Base-by-base conservation (phyloP, 53 echinoderm and acorn worm genomes). In the Echinometra lucunter region DNA sequence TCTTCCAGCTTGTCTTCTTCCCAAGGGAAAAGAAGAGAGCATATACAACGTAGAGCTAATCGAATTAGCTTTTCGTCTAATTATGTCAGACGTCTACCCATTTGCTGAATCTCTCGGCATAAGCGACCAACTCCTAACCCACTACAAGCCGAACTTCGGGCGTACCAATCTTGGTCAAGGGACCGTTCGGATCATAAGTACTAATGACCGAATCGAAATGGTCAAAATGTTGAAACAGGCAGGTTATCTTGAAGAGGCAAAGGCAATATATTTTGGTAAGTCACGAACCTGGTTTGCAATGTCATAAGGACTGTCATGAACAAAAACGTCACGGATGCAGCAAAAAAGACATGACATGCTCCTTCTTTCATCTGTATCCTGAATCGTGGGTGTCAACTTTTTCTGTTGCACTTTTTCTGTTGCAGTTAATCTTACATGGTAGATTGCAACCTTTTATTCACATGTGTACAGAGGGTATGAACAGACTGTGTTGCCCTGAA, bases 191-290 rank as follows among this genome's bases (percentile, higher is more conserved):
- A 44, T 81, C 81, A 12, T 81, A 16, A 1, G 2, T 1, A 44
- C 81, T 40, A 37, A 35, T 74, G 18, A 81, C 15, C 81, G 81
- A 81, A 21, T 44, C 4, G 0, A 44, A 44, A 40, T 81, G 81
- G 81, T 44, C 2, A 81, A 44, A 44, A 1, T 3, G 15, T 44
- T 81, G 81, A 81, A 44, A 81, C 18, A 18, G 44, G 44, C 81
- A 42, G 81, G 81, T 17, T 81, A 81, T 81, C 12, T 44, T 6
- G 81, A 42, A 81, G 81, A 81, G 81, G 81, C 81, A 44, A 81
- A 38, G 21, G 40, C 21, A 19, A 37, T 81, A 4, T 44, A 81
- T 81, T 81, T 81, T 44, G 81, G 44, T 81, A 81, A 81, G 81
- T 81, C 15, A 15, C 7, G 63, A 63, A 25, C 6, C 4, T 63